Conservation (phyloP, 2,797 vertebrate genomes). For the Garrulus glandarius region DNA sequence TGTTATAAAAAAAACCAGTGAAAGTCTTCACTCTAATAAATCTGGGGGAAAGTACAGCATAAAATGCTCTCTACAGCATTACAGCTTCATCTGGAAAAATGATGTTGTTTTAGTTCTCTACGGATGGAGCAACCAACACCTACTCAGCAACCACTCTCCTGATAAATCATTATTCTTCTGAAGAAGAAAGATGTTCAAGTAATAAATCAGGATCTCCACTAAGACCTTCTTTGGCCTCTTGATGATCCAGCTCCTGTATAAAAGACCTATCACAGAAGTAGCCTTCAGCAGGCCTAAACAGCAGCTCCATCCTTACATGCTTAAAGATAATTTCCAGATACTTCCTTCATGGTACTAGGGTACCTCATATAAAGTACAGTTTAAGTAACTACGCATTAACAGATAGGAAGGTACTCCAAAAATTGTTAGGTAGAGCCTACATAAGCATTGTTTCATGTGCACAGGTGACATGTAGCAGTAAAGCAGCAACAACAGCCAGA, state of each 20-base stretch:
- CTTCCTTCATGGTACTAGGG: not conserved
- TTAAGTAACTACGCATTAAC: not conserved
- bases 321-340: not conserved
- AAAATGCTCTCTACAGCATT: not conserved
- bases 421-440: not conserved
- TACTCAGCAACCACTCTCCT: not conserved
- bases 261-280: not conserved
- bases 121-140: not conserved
- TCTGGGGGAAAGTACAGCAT: not conserved
- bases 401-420: not conserved
- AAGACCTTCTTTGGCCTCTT: not conserved
- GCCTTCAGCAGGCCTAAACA: not conserved
- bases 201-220: not conserved
- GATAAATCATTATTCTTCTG: not conserved
- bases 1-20: not conserved
- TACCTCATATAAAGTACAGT: not conserved
- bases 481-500: not conserved
- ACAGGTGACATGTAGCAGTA: not conserved
- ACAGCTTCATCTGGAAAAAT: not conserved
- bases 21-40: not conserved
- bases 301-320: not conserved
- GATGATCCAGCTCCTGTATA: not conserved
- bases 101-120: not conserved
- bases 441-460: not conserved
- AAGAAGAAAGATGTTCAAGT: not conserved